Conservation (phyloP, 1,140 invertebrate genomes). For the Chionoecetes opilio region DNA sequence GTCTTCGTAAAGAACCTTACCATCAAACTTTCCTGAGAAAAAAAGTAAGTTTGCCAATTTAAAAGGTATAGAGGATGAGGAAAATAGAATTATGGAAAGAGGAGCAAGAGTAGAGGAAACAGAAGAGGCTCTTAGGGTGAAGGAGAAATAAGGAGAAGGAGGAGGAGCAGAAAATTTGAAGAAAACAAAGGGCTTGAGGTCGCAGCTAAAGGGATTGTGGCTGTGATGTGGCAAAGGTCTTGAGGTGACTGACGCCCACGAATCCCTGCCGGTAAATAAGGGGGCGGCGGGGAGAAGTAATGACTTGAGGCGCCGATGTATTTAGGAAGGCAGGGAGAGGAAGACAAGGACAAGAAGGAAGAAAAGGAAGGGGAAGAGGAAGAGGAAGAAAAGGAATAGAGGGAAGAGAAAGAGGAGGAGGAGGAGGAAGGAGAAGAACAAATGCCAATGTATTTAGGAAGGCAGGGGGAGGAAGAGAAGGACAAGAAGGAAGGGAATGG, state of each 20-base stretch:
- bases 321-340: too few relatives aligned
- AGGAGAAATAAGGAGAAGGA: too few relatives aligned
- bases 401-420: too few relatives aligned
- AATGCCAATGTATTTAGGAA: too few relatives aligned
- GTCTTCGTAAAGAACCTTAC: not conserved
- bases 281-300: not conserved
- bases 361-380: too few relatives aligned
- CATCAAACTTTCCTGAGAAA: not conserved
- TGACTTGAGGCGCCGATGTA: not conserved
- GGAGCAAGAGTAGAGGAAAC: not conserved
- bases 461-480: too few relatives aligned
- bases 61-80: not conserved
- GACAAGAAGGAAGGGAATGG: too few relatives aligned
- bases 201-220: not conserved
- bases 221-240: too few relatives aligned
- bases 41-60: slow-evolving; percentile 8
- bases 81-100: not conserved
- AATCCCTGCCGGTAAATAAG: not conserved
- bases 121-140: not conserved
- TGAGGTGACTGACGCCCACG: not conserved
- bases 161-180: not conserved
- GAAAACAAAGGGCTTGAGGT: not conserved
- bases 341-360: not conserved
- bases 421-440: too few relatives aligned
- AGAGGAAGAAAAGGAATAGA: too few relatives aligned